Evolutionary conservation across 2,888 invertebrate genomes (phyloP).

Genomic region (Synergus itoensis): DNA sequence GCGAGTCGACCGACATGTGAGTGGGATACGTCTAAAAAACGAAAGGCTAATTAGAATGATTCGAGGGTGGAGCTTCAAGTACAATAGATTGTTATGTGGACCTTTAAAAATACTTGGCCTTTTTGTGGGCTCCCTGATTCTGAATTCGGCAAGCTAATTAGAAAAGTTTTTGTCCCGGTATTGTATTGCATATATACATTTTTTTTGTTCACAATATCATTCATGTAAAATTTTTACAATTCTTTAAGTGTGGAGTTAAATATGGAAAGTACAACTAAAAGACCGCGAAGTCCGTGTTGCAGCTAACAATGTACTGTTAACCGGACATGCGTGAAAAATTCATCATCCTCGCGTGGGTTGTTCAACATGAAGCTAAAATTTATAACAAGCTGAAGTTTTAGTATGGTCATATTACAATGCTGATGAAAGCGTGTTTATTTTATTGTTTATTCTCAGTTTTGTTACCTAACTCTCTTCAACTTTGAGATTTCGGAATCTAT

Average conservation of each 20-base stretch:
- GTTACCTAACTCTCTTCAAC: not conserved
- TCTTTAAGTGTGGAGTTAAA: not conserved
- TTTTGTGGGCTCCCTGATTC: not conserved
- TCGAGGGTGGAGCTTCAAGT: slow-evolving; percentile 33
- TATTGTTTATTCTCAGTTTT: not conserved
- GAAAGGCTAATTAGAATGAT: slow-evolving; percentile 43
- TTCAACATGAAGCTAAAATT: slow-evolving; percentile 9
- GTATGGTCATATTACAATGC: not conserved
- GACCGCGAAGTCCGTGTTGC: slow-evolving; percentile 1
- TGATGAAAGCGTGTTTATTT: not conserved
- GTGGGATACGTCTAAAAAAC: slow-evolving; percentile 73
- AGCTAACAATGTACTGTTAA: slow-evolving; percentile 19
- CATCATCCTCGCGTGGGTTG: slow-evolving; percentile 25
- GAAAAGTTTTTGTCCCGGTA: not conserved
- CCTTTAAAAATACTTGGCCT: slow-evolving; percentile 22
- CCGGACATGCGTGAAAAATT: slow-evolving; percentile 24
- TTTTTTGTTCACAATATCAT: not conserved
- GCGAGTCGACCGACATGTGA: slow-evolving; percentile 80
- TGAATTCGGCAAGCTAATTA: not conserved
- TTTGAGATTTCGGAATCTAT: not conserved
- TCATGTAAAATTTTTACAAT: not conserved
- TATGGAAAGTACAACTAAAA: slow-evolving; percentile 3
- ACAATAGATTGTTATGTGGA: slow-evolving; percentile 37
- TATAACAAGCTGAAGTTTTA: slow-evolving; percentile 9
- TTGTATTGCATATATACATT: not conserved